Conservation (phyloP, 1,140 invertebrate species). For the Zaprionus camerounensis region DNA sequence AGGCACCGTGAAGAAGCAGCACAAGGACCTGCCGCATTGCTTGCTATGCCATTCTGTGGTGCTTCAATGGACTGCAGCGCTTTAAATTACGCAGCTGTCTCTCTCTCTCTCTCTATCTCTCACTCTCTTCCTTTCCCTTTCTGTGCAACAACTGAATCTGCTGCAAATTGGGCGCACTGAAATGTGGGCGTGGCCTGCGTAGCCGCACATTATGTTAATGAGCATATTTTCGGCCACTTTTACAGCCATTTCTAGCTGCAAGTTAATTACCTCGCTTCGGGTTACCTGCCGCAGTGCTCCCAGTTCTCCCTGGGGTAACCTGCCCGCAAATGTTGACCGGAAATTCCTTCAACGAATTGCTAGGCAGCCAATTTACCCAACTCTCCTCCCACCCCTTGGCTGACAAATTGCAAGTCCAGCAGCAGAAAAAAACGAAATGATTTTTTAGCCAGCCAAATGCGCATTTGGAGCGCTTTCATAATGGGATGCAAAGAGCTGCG, state of each 20-base stretch:
- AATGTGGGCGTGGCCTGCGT: constrained; percentile 33
- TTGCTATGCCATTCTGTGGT: constrained; percentile 29
- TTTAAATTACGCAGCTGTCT: constrained; percentile 25
- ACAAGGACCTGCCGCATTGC: constrained; percentile 3
- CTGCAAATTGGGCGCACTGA: constrained; percentile 7
- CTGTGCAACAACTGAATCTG: constrained; percentile 22
- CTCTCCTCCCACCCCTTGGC: neutral
- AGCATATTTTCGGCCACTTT: constrained; percentile 60
- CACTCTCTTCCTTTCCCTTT: neutral
- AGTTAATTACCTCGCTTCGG: constrained; percentile 40
- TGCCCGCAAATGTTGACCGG: neutral
- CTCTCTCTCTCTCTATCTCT: neutral
- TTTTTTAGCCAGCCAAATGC: constrained; percentile 4
- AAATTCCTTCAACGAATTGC: neutral
- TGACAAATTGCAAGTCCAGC: constrained; percentile 3
- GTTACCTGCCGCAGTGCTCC: constrained; percentile 9
- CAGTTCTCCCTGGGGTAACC: neutral
- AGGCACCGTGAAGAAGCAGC: constrained; percentile 1
- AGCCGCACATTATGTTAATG: constrained; percentile 80
- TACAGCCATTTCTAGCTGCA: constrained; percentile 31
- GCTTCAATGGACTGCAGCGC: constrained; percentile 59
- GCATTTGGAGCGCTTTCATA: constrained; percentile 8
- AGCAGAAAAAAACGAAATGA: neutral
- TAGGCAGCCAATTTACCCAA: neutral
- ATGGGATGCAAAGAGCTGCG: constrained; percentile 51